Percentiles rank a stretch among this genome's conserved stretches.
phyloP scores from a whole-genome alignment of 2,888 invertebrate genomes.

The Lasioglossum marginatum region DNA sequence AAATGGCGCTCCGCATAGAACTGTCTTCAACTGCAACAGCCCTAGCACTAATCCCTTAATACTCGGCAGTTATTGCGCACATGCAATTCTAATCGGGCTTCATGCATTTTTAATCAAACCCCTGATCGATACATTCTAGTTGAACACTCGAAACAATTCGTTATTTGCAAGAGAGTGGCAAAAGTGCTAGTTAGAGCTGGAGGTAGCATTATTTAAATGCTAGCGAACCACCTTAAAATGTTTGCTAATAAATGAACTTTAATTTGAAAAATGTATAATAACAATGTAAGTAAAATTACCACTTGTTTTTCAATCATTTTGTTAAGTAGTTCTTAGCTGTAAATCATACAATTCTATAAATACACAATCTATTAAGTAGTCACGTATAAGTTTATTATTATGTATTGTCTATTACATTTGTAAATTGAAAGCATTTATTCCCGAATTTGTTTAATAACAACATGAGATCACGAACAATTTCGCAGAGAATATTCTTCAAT shows the following conservation, averaged over 20 bases:
- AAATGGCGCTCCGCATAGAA: constrained; percentile 29
- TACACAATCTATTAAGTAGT: not conserved
- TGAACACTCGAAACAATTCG: not conserved
- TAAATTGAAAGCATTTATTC: not conserved
- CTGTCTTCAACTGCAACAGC: constrained; percentile 10
- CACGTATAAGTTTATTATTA: not conserved
- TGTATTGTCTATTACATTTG: not conserved
- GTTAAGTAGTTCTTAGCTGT: not conserved
- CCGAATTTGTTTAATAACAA: not conserved
- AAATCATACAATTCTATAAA: not conserved
- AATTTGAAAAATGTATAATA: not conserved
- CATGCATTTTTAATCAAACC: constrained; percentile 1
- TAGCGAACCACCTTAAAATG: not conserved
- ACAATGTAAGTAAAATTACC: no score
- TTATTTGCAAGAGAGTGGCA: not conserved
- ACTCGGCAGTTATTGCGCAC: not conserved
- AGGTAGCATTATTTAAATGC: not conserved
- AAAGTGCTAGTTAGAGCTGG: not conserved
- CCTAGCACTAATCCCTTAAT: constrained; percentile 4
- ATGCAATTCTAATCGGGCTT: not conserved
- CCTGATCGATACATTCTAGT: not conserved
- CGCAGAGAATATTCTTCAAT: not conserved
- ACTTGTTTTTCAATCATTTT: not conserved
- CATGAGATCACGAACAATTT: not conserved
- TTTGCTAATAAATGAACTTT: not conserved